A percentile compares a stretch with the other conserved stretches of the same genome.
These are phyloP conservation scores for Andrena minutula DNA, from an alignment of 2,888 invertebrate species.

Conservation along the genomic window DNA sequence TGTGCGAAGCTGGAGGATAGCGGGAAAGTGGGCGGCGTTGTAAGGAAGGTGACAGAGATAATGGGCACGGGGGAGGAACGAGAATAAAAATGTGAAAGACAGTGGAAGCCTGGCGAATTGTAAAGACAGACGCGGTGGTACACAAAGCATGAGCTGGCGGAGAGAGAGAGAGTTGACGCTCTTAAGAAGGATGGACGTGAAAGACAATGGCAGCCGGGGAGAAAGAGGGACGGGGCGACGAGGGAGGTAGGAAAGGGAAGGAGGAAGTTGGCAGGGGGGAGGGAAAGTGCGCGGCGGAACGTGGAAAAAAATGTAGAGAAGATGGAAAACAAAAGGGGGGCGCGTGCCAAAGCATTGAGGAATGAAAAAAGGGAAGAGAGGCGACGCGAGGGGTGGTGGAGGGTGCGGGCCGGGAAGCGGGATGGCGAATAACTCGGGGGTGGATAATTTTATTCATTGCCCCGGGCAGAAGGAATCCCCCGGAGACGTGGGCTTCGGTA, in stretches of 20 bases:
- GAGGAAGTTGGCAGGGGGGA: constrained; percentile 14
- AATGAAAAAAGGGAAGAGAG: constrained; percentile 10
- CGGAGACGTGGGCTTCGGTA: constrained; percentile 26
- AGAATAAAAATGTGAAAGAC: constrained; percentile 63
- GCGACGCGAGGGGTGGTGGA: neutral
- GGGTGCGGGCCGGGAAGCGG: neutral
- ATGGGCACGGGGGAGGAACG: constrained; percentile 45
- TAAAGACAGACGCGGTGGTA: constrained; percentile 59
- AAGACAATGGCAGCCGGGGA: constrained; percentile 50
- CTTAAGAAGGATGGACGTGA: constrained; percentile 57
- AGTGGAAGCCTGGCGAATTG: constrained; percentile 59
- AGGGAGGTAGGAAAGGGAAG: neutral
- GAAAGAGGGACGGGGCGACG: neutral
- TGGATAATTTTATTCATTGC: constrained; percentile 60
- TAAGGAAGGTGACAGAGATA: constrained; percentile 53
- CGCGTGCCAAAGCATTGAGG: constrained; percentile 44
- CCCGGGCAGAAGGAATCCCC: constrained; percentile 20
- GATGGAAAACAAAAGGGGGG: constrained; percentile 43
- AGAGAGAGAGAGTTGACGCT: constrained; percentile 50
- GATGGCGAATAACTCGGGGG: constrained; percentile 6
- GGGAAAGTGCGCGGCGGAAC: neutral
- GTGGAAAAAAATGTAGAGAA: constrained; percentile 36
- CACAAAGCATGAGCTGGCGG: constrained; percentile 47
- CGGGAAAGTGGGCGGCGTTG: constrained; percentile 47
- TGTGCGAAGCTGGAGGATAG: constrained; percentile 43